Base-by-base conservation (phyloP, 2,113 vertebrate species). In the Phoxinus phoxinus region DNA sequence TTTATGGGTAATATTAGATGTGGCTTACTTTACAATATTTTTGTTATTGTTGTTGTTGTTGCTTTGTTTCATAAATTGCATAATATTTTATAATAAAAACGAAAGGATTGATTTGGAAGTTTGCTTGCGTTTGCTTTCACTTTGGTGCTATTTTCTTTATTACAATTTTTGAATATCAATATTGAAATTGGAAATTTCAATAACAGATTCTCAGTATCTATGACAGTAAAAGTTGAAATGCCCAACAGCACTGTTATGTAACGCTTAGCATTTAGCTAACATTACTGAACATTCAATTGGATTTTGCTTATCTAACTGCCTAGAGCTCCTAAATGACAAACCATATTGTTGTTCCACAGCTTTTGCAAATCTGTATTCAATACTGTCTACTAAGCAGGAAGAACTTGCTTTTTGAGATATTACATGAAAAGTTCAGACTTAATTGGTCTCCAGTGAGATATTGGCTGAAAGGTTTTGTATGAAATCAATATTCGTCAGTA, bases 101-200 rank as follows among this genome's bases (percentile, higher is more conserved):
- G 8, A 35, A 51, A 25, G 23, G 37, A 25, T 13, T 6, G 10
- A 44, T 44, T n/a, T 41, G 35, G 67, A 9, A 37, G 67, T 41
- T 72, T 61, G 3, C 58, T 61, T 25, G n/a, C 4, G 37, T 41
- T 41, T 27, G 59, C 12, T 56, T 56, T 56, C 19, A 23, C 69
- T 77, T 71, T 86, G 67, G 56, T 37, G 78, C 78, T 81, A 35
- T 1, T 75, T 65, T 12, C 8, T 73, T n/a, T 1, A 32, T 13
- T 13, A 6, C 0, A 30, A 1, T 63, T 15, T 27, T 63, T 15
- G 19, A 56, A 56, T 53, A 53, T 61, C 10, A 21, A 53, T 32
- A 19, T 32, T 17, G 8, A 8, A 10, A 21, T 37, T 63, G 5
- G 25, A 65, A 30, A 32, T 65, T 65, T 30, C 9, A 67, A 67